Percentiles rank a stretch among this genome's conserved stretches.
These are phyloP conservation scores for Neodiprion lecontei DNA, from an alignment of 1,140 invertebrate genomes.

Conservation along the genomic window DNA sequence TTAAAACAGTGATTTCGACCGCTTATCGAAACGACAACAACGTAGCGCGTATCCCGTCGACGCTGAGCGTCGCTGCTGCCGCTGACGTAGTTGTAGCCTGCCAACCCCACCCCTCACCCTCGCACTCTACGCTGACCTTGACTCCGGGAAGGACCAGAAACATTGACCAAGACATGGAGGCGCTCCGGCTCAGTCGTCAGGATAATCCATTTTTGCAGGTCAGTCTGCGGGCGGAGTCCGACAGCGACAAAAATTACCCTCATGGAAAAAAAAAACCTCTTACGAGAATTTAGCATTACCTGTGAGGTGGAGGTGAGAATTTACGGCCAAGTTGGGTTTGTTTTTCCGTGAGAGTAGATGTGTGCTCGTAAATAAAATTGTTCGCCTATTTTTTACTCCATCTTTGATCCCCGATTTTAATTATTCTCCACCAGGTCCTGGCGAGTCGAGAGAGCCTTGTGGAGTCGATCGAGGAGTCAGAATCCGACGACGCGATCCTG, in stretches of 20 bases:
- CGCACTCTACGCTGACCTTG: slow-evolving; percentile 69
- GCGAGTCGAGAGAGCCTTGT: slow-evolving; percentile 79
- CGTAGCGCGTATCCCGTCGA: slow-evolving; percentile 60
- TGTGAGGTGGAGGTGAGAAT: too few species aligned
- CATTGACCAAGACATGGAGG: slow-evolving; percentile 85
- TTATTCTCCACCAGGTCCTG: slow-evolving; percentile 69
- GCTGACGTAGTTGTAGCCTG: slow-evolving; percentile 57
- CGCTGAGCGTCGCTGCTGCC: slow-evolving; percentile 60
- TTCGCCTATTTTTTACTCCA: not conserved
- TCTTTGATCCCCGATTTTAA: slow-evolving; percentile 23
- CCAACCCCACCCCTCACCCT: slow-evolving; percentile 61
- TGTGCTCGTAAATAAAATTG: too few species aligned
- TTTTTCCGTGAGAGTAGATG: too few species aligned
- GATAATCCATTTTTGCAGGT: slow-evolving; percentile 85
- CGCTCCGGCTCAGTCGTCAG: slow-evolving; percentile 77
- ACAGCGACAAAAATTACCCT: slow-evolving; percentile 14
- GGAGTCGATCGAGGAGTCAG: slow-evolving; percentile 74
- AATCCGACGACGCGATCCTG: slow-evolving; percentile 77
- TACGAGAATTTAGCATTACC: not conserved
- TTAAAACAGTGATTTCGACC: slow-evolving; percentile 46
- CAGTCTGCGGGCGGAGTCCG: slow-evolving; percentile 18
- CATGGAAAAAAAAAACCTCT: not conserved
- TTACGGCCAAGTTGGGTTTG: too few species aligned
- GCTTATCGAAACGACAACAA: slow-evolving; percentile 46
- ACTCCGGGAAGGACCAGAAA: slow-evolving; percentile 78